Evolutionary conservation across 1,140 invertebrate genomes (phyloP), one percentile per base, ranked within the genome.

Genomic region (Parapsyche elsis): DNA sequence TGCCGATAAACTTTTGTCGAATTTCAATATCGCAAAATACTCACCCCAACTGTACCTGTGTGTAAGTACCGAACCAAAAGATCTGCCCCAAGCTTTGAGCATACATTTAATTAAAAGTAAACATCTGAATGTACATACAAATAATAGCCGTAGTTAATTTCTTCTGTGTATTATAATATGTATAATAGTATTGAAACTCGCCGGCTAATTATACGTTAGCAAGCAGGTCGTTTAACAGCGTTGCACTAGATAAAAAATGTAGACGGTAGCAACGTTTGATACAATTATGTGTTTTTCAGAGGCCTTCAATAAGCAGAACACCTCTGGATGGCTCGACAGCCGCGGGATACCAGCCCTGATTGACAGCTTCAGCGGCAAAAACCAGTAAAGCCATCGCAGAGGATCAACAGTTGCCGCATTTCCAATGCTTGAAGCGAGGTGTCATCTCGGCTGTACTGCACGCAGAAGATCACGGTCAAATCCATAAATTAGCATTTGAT

Each of bases 281-380:
- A 75, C 45, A 75, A 75, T 75, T 75, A 75, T 49, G 23, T 19
- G 71, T 75, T 75, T 75, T 75, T 75, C 45, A 53, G n/a, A n/a
- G 71, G 23, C 12, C 16, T 38, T 24, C 45, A 53, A 38, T 75
- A 30, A 30, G 71, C 38, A 73, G n/a, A 5, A 73, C 71, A 73
- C 71, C 64, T 19, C 64, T 23, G 9, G 71, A 38, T n/a, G 71
- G 24, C 38, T 16, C 46, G 23, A 4, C 19, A 9, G 19, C 71
- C 23, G 46, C 71, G 44, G 44, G 44, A 75, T 38, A 75, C 46
- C 45, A 53, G 16, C 30, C n/a, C 23, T 57, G 71, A 75, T 75
- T 75, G 71, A 75, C 71, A 44, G n/a, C 46, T 38, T 9, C n/a
- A n/a, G 26, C 10, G 10, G 71, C 71, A 75, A 75, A 75, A 75